These are phyloP conservation scores for Kryptopterus vitreolus DNA, from an alignment of 2,797 vertebrate genomes.

Conservation along the genomic window DNA sequence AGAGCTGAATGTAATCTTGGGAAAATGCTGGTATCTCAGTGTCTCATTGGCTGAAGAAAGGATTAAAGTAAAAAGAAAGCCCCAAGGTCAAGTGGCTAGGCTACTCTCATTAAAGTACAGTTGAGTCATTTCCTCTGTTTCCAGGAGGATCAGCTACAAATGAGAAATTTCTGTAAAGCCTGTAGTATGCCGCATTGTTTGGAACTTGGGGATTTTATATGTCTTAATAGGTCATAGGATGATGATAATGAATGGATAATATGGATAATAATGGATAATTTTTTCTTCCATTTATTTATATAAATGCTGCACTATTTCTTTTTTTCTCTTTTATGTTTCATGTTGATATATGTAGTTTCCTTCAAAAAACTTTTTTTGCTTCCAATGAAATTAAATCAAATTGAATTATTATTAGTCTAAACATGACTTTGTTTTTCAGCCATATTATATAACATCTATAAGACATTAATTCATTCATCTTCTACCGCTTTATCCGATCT, in stretches of 20 bases:
- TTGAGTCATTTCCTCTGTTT: conserved; percentile 15
- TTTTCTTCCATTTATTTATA: no score
- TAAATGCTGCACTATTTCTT: no score
- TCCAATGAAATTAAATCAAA: background rate
- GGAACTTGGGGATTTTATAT: conserved; percentile 9
- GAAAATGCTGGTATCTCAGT: background rate
- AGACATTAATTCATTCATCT: no score
- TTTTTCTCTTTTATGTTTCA: no score
- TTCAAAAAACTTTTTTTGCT: background rate
- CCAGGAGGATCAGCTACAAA: background rate
- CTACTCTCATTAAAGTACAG: background rate
- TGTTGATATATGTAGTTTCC: background rate
- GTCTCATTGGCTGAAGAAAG: background rate
- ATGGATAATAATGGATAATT: no score
- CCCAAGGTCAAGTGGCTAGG: background rate
- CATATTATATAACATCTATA: background rate
- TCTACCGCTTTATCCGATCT: no score
- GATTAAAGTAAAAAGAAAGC: background rate
- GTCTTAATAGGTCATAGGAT: background rate
- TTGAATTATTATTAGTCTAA: background rate
- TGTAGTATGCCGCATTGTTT: background rate
- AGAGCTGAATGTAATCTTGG: background rate
- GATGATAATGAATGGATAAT: background rate
- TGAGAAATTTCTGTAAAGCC: background rate
- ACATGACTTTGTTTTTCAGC: background rate